phyloP scores from a whole-genome alignment of 2,888 invertebrate genomes.

The Brachyptera risi region DNA sequence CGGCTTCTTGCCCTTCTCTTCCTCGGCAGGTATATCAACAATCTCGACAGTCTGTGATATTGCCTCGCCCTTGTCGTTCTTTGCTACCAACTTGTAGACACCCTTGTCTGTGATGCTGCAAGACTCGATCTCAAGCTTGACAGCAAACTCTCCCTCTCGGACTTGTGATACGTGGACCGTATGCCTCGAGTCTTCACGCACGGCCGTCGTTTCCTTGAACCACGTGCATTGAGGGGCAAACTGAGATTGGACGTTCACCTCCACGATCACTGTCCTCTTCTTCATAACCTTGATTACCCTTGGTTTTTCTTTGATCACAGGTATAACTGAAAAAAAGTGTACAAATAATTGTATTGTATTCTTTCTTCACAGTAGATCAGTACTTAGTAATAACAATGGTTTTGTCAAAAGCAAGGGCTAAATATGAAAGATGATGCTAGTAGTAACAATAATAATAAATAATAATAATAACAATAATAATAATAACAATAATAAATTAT shows the following conservation, averaged over 20 bases:
- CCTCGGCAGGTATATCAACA: slow-evolving; percentile 72
- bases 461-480: no score
- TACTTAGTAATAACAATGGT: no score
- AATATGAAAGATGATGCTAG: no score
- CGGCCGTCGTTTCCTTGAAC: slow-evolving; percentile 81
- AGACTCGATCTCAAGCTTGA: slow-evolving; percentile 85
- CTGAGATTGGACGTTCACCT: slow-evolving; percentile 89
- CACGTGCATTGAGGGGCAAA: slow-evolving; percentile 91
- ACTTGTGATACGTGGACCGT: slow-evolving; percentile 68
- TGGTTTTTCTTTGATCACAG: slow-evolving; percentile 90
- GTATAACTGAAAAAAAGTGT: slow-evolving; percentile 65
- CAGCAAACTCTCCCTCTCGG: slow-evolving; percentile 76
- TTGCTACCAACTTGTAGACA: slow-evolving; percentile 83
- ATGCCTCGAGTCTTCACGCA: slow-evolving; percentile 72
- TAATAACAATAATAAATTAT: no score
- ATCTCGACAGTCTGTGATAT: slow-evolving; percentile 85
- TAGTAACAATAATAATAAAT: no score
- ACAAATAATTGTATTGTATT: no score
- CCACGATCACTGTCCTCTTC: slow-evolving; percentile 88
- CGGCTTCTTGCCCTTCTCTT: slow-evolving; percentile 71
- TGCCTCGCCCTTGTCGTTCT: slow-evolving; percentile 90
- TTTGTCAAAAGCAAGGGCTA: no score
- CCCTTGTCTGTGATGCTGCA: slow-evolving; percentile 79
- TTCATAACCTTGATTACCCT: slow-evolving; percentile 88
- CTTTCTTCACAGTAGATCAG: no score